Evolutionary conservation across 2,888 invertebrate species (phyloP), one percentile per base, ranked within the genome.

Genomic region (Andrena bucephala): DNA sequence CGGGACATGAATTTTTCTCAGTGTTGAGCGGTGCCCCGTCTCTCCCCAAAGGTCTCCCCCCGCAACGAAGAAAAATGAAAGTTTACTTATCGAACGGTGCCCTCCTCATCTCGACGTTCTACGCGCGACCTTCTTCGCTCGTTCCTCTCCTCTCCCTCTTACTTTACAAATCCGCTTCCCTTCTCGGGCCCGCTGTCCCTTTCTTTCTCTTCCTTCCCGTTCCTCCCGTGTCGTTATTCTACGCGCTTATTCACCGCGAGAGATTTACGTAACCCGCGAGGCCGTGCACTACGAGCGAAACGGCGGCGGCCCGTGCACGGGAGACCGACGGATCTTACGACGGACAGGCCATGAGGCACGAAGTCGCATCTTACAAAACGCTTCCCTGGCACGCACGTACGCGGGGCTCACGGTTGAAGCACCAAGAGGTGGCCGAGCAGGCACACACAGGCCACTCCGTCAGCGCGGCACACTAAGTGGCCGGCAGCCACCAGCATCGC

Each of bases 71-170:
- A 69, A 63, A 57, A 74, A 82, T 83, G 69, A 75, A 79, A 71
- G 67, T 87, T 91, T 92, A 92, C 92, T 92, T 92, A 91, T 92
- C 91, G 76, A 90, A 90, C 80, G 91, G 84, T 88, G 92, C 86
- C 83, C 90, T 91, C 90, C 91, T 91, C 92, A 92, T 92, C 80
- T 78, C 81, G 88, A 71, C 76, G 86, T 81, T 62, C 42, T 63
- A 76, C 80, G 77, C 84, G 79, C 85, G 68, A 62, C 70, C 10
- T 24, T 57, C 57, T 57, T 77, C 24, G 73, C 73, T 73, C 72
- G 70, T 77, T 77, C 60, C 65, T 76, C 59, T 50, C 71, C 65
- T 69, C 69, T 70, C 59, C 42, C 59, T 27, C 63, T 50, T 71
- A 63, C 63, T 66, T 68, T 72, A 33, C 60, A 42, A 20, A 66